Evolutionary conservation across 2,888 invertebrate species (phyloP).

Genomic region (Nomada flava): DNA sequence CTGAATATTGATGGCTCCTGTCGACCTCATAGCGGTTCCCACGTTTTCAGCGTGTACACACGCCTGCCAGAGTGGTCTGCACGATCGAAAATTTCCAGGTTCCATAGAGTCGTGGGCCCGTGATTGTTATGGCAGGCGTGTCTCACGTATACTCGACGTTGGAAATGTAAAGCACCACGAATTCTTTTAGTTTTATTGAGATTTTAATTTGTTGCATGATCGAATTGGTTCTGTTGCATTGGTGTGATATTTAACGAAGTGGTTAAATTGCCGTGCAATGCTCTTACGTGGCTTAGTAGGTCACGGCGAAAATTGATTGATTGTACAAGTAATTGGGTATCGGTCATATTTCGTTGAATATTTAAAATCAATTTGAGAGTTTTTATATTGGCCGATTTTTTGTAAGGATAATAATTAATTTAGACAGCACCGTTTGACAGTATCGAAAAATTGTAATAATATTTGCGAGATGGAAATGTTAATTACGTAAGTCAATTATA

Average conservation of each 20-base stretch:
- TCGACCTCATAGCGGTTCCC: constrained; percentile 34
- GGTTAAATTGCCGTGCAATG: no score
- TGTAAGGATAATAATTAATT: no score
- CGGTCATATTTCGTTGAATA: no score
- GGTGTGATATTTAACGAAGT: no score
- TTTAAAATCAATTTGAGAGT: no score
- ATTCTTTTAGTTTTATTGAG: not conserved
- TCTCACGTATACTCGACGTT: not conserved
- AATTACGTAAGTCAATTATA: not conserved
- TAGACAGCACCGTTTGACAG: no score
- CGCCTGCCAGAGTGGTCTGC: not conserved
- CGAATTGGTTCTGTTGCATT: not conserved
- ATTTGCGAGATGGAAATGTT: not conserved
- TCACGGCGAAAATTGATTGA: not conserved
- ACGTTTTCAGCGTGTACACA: constrained; percentile 11
- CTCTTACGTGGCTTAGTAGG: not conserved
- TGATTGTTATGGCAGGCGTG: not conserved
- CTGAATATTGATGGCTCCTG: constrained; percentile 29
- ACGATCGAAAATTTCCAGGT: not conserved
- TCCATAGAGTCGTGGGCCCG: not conserved
- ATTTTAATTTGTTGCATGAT: not conserved
- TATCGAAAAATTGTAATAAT: no score
- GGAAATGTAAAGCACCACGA: not conserved
- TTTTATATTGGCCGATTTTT: no score
- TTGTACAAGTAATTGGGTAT: not conserved